A percentile compares a stretch with the other conserved stretches of the same genome.
phyloP scores from a whole-genome alignment of 2,888 invertebrate species.

The Lasioglossum villosulum region DNA sequence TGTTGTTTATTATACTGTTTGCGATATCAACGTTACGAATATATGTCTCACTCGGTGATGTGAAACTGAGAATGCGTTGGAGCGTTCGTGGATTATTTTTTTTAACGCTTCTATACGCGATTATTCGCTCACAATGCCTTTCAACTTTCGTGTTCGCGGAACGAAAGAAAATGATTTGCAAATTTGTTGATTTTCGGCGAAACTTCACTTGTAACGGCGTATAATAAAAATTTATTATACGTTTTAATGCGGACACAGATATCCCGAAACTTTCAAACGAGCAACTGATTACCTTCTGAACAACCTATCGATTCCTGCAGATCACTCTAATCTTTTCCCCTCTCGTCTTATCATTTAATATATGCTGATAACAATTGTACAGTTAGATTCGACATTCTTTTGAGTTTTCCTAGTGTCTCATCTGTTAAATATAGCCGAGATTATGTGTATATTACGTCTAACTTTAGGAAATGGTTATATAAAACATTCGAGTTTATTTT shows the following conservation, averaged over 20 bases:
- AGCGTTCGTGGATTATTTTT: background rate
- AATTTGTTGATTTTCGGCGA: background rate
- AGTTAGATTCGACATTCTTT: slow-evolving; percentile 48
- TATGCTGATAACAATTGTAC: slow-evolving; percentile 63
- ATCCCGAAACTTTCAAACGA: slow-evolving; percentile 28
- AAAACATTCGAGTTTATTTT: background rate
- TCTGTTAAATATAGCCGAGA: slow-evolving; percentile 15
- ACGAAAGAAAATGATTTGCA: background rate
- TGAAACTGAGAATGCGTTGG: background rate
- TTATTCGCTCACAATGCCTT: background rate
- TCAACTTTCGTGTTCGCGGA: background rate
- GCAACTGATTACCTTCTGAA: slow-evolving; percentile 48
- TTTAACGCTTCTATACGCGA: background rate
- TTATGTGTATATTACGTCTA: background rate
- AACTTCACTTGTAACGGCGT: background rate
- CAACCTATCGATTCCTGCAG: slow-evolving; percentile 34
- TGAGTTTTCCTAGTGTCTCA: background rate
- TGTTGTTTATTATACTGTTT: background rate
- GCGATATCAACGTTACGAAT: background rate
- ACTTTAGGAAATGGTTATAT: background rate
- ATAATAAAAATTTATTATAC: background rate
- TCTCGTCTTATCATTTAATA: slow-evolving; percentile 60
- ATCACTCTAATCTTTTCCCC: slow-evolving; percentile 32
- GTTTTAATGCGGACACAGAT: slow-evolving; percentile 5
- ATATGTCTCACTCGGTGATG: background rate